These are phyloP conservation scores for Oreohelix idahoensis DNA, from an alignment of 1,140 invertebrate genomes.

Conservation along the genomic window DNA sequence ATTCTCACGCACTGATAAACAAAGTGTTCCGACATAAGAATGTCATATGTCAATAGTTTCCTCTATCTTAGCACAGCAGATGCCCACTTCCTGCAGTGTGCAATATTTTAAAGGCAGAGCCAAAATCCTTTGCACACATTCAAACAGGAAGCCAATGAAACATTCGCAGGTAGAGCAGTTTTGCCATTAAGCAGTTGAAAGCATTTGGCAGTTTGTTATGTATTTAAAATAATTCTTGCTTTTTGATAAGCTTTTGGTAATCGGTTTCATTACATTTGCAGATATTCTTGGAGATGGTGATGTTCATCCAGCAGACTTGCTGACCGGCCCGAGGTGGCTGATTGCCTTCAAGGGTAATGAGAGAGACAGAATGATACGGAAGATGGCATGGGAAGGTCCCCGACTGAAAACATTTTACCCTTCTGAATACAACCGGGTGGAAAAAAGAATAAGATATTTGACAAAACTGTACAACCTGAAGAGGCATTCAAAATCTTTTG, in stretches of 20 bases:
- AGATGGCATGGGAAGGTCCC: constrained; percentile 58
- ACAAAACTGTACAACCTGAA: constrained; percentile 60
- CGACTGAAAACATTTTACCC: constrained; percentile 52
- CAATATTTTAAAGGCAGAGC: not conserved
- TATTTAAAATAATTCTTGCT: not conserved
- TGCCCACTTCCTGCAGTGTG: no score
- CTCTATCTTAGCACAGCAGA: no score
- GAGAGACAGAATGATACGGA: constrained; percentile 64
- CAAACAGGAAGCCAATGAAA: not conserved
- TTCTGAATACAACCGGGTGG: constrained; percentile 50
- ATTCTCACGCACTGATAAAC: no score
- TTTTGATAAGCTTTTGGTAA: not conserved
- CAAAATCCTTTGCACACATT: no score
- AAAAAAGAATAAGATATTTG: constrained; percentile 58
- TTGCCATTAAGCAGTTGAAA: not conserved
- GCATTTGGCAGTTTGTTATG: not conserved
- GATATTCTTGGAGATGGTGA: constrained; percentile 89
- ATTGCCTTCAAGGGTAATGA: constrained; percentile 90
- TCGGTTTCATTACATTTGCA: constrained; percentile 46
- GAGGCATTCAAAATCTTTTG: not conserved
- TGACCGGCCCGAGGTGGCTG: constrained; percentile 88
- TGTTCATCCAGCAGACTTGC: constrained; percentile 85
- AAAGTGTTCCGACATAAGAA: no score
- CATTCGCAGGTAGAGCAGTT: not conserved
- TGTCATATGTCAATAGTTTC: no score